These are phyloP conservation scores for Vireo altiloquus DNA, from an alignment of 2,113 vertebrate species.

Conservation along the genomic window DNA sequence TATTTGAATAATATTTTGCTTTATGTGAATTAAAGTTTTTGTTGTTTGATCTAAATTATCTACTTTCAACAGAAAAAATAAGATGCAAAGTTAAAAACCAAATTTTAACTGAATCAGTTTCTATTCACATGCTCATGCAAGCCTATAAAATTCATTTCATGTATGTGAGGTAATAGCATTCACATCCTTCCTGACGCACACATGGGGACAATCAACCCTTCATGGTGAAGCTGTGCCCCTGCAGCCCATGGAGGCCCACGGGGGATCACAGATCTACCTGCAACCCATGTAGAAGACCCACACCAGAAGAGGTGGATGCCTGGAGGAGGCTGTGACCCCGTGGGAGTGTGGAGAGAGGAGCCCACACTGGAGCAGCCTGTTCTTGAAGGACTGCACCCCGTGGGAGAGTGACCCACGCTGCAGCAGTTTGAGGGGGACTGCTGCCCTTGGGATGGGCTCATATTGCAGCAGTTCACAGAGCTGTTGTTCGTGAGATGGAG, in stretches of 20 bases:
- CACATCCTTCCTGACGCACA: not conserved
- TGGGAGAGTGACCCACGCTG: not conserved
- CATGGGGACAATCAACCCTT: not conserved
- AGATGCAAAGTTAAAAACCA: not conserved
- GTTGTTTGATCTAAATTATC: not conserved
- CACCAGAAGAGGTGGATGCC: not conserved
- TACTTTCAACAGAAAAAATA: not conserved
- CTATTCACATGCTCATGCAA: not conserved
- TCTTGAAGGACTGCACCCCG: not conserved
- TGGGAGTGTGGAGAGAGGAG: not conserved
- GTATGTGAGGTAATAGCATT: not conserved
- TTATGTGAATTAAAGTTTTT: not conserved
- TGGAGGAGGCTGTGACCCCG: not conserved
- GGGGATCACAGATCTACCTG: not conserved
- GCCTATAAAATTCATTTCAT: not conserved
- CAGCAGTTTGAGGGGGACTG: not conserved
- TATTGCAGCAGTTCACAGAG: not conserved
- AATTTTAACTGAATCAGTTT: not conserved
- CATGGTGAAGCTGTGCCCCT: not conserved
- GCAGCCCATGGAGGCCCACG: not conserved
- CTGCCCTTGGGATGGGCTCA: not conserved
- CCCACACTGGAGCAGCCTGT: not conserved
- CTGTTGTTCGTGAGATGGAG: not conserved
- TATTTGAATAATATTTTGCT: not conserved
- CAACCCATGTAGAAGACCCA: not conserved